Evolutionary conservation across 2,888 invertebrate species (phyloP), one percentile per base, ranked within the genome.

Genomic region (Cerastoderma edule): DNA sequence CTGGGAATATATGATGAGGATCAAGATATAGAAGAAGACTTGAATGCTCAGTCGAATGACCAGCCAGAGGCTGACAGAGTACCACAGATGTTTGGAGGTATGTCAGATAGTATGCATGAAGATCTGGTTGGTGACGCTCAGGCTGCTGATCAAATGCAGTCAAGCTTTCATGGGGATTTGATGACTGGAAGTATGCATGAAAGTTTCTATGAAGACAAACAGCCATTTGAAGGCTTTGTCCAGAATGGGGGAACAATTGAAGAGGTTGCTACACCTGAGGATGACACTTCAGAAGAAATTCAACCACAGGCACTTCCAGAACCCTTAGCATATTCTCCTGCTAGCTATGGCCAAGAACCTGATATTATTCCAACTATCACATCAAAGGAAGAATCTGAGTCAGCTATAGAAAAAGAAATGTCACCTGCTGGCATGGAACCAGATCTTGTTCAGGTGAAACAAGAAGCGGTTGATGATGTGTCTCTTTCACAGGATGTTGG

Each of bases 1-100:
- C 71, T 87, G 56, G 88, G 88, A 2, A 85, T 89, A 46, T 88
- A 89, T 81, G 89, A 89, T 81, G 89, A 89, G 67, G 88, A 88
- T 56, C 74, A 82, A 28, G 73, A 71, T 64, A 80, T 78, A 64
- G 80, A 77, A 28, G 53, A 71, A 48, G 74, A 78, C 28, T 32
- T 78, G 39, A 74, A 78, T 72, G 70, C 74, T 13, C 78, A 78
- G 32, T 48, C 57, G 22, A 46, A 72, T 44, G 72, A 73, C 30
- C 70, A 72, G 19, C 65, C 72, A 8, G 72, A 72, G 30, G 80
- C 74, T 28, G 72, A 80, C 27, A 76, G 63, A 66, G 68, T 64
- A 65, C 76, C 50, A 63, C 72, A 53, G 33, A 77, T 77, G 79
- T 78, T 67, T 77, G 77, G 78, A 48, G 78, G 80, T 57, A 80